Base-by-base conservation (phyloP, 1,140 invertebrate genomes). In the Halesus radiatus region DNA sequence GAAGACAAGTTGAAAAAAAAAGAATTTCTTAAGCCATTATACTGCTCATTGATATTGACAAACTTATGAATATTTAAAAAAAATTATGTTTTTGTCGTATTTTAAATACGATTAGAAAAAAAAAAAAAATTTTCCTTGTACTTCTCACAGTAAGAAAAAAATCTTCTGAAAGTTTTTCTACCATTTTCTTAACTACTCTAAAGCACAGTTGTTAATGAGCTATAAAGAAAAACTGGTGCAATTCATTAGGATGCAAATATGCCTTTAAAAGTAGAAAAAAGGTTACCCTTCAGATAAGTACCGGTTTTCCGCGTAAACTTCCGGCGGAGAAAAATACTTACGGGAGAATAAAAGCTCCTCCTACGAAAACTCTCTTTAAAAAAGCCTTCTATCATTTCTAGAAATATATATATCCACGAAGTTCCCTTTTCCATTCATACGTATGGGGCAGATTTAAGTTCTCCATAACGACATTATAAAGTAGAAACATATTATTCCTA, bases 191-290 rank as follows among this genome's bases (percentile, higher is more conserved):
- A 8, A 37, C 37, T 13, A 45, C 10, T 45, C 4, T 45, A 13
- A 45, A 45, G 37, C 37, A 45, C 37, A 20, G 18, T 58, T 60
- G 20, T 13, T 60, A 60, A 60, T 60, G 56, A 60, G 56, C 56
- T 20, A 23, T 60, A 60, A 22, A 60, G 3, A 2, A 23, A 60
- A 22, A 60, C 7, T n/a, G 56, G 20, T 23, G 23, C 18, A 60
- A 23, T 60, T 60, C 56, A 60, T 60, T 60, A 23, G 3, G 20
- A 60, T 60, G 56, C 56, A 60, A 60, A 60, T 60, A 56, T 56
- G 23, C 56, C 7, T 20, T 5, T 13, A 22, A 23, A 23, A 8
- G 54, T 5, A 10, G 56, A 23, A 60, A 22, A 23, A 20, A 18
- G 7, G 23, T 13, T n/a, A 10, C 37, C 37, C 37, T 45, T 56